Base-by-base conservation (phyloP, 2,113 vertebrate genomes). In the Cygnus atratus region DNA sequence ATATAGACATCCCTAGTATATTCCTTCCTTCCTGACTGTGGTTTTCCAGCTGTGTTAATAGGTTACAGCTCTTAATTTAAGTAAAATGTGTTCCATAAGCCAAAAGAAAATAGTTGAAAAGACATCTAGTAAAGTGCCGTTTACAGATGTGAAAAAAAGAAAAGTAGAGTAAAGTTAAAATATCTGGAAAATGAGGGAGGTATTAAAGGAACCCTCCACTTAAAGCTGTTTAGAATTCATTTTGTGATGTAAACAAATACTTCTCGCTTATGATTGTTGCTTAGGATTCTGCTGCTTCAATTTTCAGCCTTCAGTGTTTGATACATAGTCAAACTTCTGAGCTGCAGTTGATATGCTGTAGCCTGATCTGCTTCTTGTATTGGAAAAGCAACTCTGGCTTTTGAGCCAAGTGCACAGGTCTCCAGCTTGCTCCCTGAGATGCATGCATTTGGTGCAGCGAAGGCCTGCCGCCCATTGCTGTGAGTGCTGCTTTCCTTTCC, bases 11-110 rank as follows among this genome's bases (percentile, higher is more conserved):
- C 41, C 13, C 43, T 58, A 54, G 13, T 76, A 10, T 92, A 33
- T 74, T 74, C 76, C 28, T 88, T 83, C 28, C 22, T 85, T 77
- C n/a, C 37, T 71, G 35, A 26, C 21, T 65, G 59, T 87, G 62
- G 15, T 94, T 93, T 95, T 92, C n/a, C 37, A 63, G 37, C 13
- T 83, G 14, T 71, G 24, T 87, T 76, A 91, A 13, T 90, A 76
- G 82, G 19, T 85, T 67, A 52, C 17, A 70, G 9, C n/a, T 90
- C 25, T 50, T 94, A 65, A 37, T 70, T 92, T 54, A 50, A 48
- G 37, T 75, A 73, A 85, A 66, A 52, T 67, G 10, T 55, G 15
- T 55, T 92, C 77, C 22, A 13, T 43, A 84, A 77, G 33, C 37
- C 25, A 65, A 88, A 91, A 91, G 50, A 55, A 87, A 91, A 55